Percentiles rank a stretch among this genome's conserved stretches.
These are phyloP conservation scores for Cerastis rubricosa DNA, from an alignment of 2,888 invertebrate species.

Conservation along the genomic window DNA sequence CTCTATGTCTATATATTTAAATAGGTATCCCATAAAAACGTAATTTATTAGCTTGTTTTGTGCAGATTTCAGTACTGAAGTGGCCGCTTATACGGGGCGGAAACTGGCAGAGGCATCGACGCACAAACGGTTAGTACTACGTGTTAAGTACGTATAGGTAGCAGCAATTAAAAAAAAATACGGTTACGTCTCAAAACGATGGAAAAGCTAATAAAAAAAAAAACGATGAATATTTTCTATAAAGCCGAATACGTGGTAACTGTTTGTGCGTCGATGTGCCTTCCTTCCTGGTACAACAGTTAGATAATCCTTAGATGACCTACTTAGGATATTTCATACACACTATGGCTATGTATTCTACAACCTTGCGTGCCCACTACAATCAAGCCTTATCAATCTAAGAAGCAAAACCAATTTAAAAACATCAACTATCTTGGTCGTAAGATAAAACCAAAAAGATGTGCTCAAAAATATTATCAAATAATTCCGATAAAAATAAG, in stretches of 20 bases:
- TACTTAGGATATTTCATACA: not conserved
- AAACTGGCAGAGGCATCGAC: not conserved
- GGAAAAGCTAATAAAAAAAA: not conserved
- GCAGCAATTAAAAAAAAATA: not conserved
- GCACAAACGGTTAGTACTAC: not conserved
- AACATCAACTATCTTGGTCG: slow-evolving; percentile 2
- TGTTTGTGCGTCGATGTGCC: not conserved
- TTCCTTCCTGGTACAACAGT: not conserved
- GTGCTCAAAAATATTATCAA: slow-evolving; percentile 18
- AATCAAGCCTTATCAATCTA: slow-evolving; percentile 25
- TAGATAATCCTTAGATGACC: slow-evolving; percentile 8
- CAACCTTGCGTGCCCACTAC: not conserved
- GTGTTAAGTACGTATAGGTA: not conserved
- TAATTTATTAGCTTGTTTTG: slow-evolving; percentile 3
- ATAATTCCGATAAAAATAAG: slow-evolving; percentile 9
- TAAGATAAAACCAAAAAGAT: slow-evolving; percentile 31
- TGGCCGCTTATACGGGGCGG: not conserved
- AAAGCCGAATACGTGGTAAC: not conserved
- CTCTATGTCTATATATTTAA: not conserved
- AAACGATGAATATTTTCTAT: too few species aligned
- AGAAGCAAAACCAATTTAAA: slow-evolving; percentile 34
- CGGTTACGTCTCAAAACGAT: not conserved
- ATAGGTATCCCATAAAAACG: slow-evolving; percentile 3
- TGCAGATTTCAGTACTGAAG: slow-evolving; percentile 1
- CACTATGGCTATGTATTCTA: not conserved